Base-by-base conservation (phyloP, 2,113 vertebrate genomes). In the Nanorana parkeri region DNA sequence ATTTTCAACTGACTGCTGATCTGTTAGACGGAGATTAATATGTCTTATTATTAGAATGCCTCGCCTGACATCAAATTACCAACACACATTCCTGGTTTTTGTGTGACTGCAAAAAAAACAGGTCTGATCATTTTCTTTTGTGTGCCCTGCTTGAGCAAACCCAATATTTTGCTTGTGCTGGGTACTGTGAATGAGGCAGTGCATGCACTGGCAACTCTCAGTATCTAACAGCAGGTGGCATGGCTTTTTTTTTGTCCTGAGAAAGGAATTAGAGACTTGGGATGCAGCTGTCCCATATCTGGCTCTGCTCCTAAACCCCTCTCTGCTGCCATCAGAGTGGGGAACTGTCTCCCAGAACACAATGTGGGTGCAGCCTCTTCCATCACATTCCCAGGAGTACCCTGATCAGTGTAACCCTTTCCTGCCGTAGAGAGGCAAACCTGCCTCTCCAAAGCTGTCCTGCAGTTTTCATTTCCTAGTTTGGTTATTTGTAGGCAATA, bases 211-310 rank as follows among this genome's bases (percentile, higher is more conserved):
- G 23, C 73, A 3, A 20, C 26, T 61, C 58, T 65, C 63, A 76
- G 17, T 68, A 83, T 76, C 24, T 56, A 72, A 78, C 85, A 85
- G 86, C 75, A 88, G 87, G 82, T 87, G 90, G 88, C 88, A 90
- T 86, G 84, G 80, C 47, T 60, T 76, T 87, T 86, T 88, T 87
- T 89, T 89, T 86, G 84, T 86, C 80, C 87, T 89, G 83, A 72
- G 32, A 32, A 66, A 5, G 51, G 51, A 36, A 15, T 19, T 19
- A 72, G 47, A 78, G 60, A 71, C 52, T 68, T 7, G 69, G n/a
- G 74, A 84, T 52, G 85, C 68, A 85, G 71, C 36, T 56, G 71
- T 68, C 56, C 80, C 60, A 54, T 67, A 69, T 81, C 77, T 61
- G 73, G 67, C 85, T 74, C 65, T 65, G 84, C 72, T 84, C 81